phyloP scores from a whole-genome alignment of 1,140 invertebrate genomes.

The Bombus breviceps region DNA sequence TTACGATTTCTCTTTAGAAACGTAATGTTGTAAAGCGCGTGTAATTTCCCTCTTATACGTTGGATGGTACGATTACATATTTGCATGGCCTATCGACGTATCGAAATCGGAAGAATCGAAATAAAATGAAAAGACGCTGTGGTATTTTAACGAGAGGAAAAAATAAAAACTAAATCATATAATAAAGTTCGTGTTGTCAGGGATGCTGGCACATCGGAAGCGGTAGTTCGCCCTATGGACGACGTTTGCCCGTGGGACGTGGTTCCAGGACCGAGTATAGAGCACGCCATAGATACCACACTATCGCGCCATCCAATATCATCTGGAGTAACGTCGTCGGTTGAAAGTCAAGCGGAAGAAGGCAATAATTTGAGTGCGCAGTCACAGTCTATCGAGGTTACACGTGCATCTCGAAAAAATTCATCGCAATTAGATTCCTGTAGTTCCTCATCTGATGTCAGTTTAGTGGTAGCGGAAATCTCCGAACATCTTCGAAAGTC shows the following conservation, averaged over 20 bases:
- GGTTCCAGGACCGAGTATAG: slow-evolving; percentile 68
- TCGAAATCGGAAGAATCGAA: background rate
- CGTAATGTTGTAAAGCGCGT: background rate
- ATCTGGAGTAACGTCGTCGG: slow-evolving; percentile 63
- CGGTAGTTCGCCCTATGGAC: slow-evolving; percentile 83
- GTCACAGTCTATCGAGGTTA: slow-evolving; percentile 38
- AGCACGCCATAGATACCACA: slow-evolving; percentile 45
- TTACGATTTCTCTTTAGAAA: background rate
- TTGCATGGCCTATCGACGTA: slow-evolving; percentile 23
- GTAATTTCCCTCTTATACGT: background rate
- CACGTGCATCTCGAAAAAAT: slow-evolving; percentile 82
- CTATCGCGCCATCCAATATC: slow-evolving; percentile 65
- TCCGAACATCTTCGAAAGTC: slow-evolving; percentile 84
- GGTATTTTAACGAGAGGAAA: slow-evolving; percentile 42
- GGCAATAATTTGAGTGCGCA: slow-evolving; percentile 1
- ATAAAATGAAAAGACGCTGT: slow-evolving; percentile 15
- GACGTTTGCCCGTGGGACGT: slow-evolving; percentile 89
- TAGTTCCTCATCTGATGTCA: slow-evolving; percentile 89
- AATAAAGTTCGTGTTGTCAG: slow-evolving; percentile 81
- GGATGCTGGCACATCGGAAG: slow-evolving; percentile 79
- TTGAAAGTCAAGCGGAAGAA: slow-evolving; percentile 62
- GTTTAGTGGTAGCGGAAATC: slow-evolving; percentile 84
- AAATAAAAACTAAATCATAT: slow-evolving; percentile 77
- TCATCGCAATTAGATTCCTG: slow-evolving; percentile 84
- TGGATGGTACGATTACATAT: background rate